phyloP scores from a whole-genome alignment of 1,140 invertebrate species.

The Danaus melanippus region DNA sequence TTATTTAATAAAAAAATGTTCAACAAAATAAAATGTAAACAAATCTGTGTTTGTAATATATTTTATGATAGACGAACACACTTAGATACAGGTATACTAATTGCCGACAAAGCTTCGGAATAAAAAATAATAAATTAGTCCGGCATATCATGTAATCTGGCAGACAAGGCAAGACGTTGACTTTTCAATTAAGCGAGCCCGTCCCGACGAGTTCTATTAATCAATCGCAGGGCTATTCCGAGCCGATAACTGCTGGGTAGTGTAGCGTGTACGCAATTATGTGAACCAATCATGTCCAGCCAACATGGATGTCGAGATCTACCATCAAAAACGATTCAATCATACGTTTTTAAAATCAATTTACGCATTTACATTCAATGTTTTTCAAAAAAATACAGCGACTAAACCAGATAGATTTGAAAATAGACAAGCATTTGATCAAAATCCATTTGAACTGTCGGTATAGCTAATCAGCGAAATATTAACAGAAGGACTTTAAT shows the following conservation, averaged over 20 bases:
- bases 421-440: constrained; percentile 14
- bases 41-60: no score
- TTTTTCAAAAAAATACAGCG: constrained; percentile 9
- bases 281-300: constrained; percentile 6
- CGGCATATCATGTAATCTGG: constrained; percentile 42
- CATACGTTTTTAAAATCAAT: no score
- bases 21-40: no score
- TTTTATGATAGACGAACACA: no score
- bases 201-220: constrained; percentile 56
- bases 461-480: constrained; percentile 7
- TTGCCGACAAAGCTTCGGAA: constrained; percentile 22
- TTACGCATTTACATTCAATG: not conserved
- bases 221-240: constrained; percentile 42
- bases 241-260: constrained; percentile 31
- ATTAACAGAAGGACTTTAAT: constrained; percentile 8
- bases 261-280: constrained; percentile 33
- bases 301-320: no score
- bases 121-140: constrained; percentile 43
- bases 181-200: constrained; percentile 50
- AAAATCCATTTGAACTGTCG: constrained; percentile 3
- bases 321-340: no score
- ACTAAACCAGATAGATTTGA: constrained; percentile 14
- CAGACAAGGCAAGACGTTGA: constrained; percentile 48
- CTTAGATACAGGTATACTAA: constrained; percentile 8
- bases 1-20: no score